Base-by-base conservation (phyloP, 2,888 invertebrate genomes). In the Crioceris asparagi region DNA sequence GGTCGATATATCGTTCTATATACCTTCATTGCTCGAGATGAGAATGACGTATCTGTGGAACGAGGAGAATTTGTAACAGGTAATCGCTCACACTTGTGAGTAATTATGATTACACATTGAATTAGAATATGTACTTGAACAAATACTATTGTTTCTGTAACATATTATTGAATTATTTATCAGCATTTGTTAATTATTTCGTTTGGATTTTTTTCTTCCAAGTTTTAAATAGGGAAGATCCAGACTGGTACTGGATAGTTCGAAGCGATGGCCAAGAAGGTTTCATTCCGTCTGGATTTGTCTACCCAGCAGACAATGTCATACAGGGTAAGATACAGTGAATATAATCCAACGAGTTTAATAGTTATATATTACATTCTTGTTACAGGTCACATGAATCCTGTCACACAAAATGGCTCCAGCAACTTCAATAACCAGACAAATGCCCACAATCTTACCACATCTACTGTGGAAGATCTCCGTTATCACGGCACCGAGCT, bases 241-340 rank as follows among this genome's bases (percentile, higher is more conserved):
- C 88, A 0, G 92, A 93, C 63, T 94, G 94, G 94, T 93, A 84
- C 62, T 94, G 93, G 93, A 87, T 94, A 35, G 81, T 90, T 25
- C 73, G 91, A 49, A 84, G 84, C 49, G 90, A 93, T 57, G 90
- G 88, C 0, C 87, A 88, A 52, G 93, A 94, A 64, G 94, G 94
- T 1, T 94, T 94, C 62, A 92, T 94, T 35, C 94, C 94, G 0
- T 85, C 88, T 5, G 88, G 88, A 16, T 93, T 92, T 57, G 88
- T 93, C 0, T 93, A 91, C 68, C 92, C 92, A 1, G 88, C 85
- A 12, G 85, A 70, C 70, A 80, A 79, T 68, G 84, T 85, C 50
- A 68, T 77, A 49, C 76, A 77, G 62, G 72, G 73, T 70, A 56
- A 50, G 46, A n/a, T n/a, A n/a, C n/a, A n/a, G n/a, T n/a, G n/a